Percentiles rank a stretch among this genome's conserved stretches.
Evolutionary conservation across 2,888 invertebrate genomes (phyloP).

Genomic region (Nymphalis c-album): DNA sequence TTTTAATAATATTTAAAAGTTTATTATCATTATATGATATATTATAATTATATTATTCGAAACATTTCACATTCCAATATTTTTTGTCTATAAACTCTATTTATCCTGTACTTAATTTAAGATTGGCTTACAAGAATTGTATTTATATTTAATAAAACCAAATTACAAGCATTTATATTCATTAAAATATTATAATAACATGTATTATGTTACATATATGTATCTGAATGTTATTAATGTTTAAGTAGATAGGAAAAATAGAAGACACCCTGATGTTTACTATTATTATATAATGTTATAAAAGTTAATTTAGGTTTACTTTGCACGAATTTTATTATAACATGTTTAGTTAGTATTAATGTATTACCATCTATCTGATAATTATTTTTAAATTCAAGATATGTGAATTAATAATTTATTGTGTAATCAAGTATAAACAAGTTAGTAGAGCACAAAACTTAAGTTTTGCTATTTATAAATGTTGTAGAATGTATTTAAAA

Average conservation of each 20-base stretch:
- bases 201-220: background rate
- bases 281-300: conserved; percentile 7
- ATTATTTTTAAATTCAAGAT: conserved; percentile 10
- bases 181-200: background rate
- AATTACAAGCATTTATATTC: conserved; percentile 4
- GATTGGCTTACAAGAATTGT: conserved; percentile 3
- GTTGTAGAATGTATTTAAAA: conserved; percentile 1
- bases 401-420: conserved; percentile 14
- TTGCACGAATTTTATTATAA: conserved; percentile 20
- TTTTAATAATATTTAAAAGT: background rate
- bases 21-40: conserved; percentile 10
- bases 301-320: conserved; percentile 8
- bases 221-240: background rate
- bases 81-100: background rate
- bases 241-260: background rate
- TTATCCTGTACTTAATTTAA: conserved; percentile 1
- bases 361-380: conserved; percentile 5
- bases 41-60: conserved; percentile 6
- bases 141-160: conserved; percentile 8
- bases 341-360: conserved; percentile 13
- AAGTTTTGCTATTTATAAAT: conserved; percentile 1
- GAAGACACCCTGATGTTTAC: background rate
- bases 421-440: conserved; percentile 1
- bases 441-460: conserved; percentile 8
- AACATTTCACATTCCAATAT: conserved; percentile 21